Evolutionary conservation across 2,888 invertebrate species (phyloP).

Genomic region (Meteorus cinctellus): DNA sequence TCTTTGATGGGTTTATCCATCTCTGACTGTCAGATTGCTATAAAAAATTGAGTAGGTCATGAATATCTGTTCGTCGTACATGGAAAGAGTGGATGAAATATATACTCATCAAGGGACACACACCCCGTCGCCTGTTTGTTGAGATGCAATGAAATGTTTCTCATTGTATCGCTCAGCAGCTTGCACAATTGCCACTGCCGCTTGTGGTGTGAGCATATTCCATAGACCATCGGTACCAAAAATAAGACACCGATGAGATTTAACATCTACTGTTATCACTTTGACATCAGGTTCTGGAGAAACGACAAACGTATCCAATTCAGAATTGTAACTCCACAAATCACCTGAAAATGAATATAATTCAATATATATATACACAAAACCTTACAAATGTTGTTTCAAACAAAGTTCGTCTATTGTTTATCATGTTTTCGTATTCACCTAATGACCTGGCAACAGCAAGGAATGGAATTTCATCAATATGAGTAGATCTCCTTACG

Average conservation of each 20-base stretch:
- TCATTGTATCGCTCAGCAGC: constrained; percentile 88
- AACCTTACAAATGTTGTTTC: no score
- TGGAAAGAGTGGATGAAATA: no score
- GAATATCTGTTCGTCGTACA: background rate
- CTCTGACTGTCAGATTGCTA: constrained; percentile 70
- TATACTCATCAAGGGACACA: constrained; percentile 16
- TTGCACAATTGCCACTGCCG: constrained; percentile 89
- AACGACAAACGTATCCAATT: constrained; percentile 94
- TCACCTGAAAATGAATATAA: constrained; percentile 78
- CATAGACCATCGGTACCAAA: constrained; percentile 98
- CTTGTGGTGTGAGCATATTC: constrained; percentile 92
- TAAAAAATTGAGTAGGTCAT: background rate
- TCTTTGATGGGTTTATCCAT: constrained; percentile 94
- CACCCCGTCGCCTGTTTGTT: constrained; percentile 69
- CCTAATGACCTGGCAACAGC: constrained; percentile 96
- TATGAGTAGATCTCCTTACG: constrained; percentile 89
- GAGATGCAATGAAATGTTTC: constrained; percentile 74
- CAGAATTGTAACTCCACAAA: constrained; percentile 97
- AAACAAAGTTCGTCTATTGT: constrained; percentile 19
- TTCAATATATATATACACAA: background rate
- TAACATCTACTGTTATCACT: constrained; percentile 84
- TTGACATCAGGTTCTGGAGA: constrained; percentile 97
- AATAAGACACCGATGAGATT: constrained; percentile 84
- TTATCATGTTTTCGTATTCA: constrained; percentile 58
- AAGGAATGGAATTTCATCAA: constrained; percentile 95